A percentile compares a stretch with the other conserved stretches of the same genome.
Conservation (phyloP, 1,140 invertebrate species). For the Diploscapter pachys region DNA sequence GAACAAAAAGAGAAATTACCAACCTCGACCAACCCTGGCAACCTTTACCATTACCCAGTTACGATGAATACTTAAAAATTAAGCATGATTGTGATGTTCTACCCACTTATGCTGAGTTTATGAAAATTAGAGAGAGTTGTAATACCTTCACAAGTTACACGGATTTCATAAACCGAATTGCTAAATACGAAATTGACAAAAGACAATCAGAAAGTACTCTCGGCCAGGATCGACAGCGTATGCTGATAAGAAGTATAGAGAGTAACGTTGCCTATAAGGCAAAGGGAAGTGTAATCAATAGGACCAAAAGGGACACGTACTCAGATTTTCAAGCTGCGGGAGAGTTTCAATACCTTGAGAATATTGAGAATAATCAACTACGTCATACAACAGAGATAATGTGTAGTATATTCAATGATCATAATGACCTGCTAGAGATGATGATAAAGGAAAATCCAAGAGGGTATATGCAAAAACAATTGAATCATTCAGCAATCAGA, state of each 20-base stretch:
- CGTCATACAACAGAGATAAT: conserved; percentile 26
- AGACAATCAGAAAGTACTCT: neutral
- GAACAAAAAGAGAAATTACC: conserved; percentile 18
- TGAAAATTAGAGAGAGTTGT: conserved; percentile 5
- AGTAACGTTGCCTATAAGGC: no score
- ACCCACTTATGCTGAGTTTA: conserved; percentile 4
- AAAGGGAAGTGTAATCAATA: no score
- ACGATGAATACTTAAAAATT: conserved; percentile 17
- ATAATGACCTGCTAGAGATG: conserved; percentile 36
- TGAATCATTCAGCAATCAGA: conserved; percentile 24
- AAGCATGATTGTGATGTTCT: conserved; percentile 1
- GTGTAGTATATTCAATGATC: conserved; percentile 41
- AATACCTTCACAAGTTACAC: conserved; percentile 12
- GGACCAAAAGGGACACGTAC: conserved; percentile 28
- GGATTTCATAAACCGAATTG: conserved; percentile 5
- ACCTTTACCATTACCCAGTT: conserved; percentile 7
- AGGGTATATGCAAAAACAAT: conserved; percentile 24
- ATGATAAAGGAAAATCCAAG: conserved; percentile 27
- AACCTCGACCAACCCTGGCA: conserved; percentile 5
- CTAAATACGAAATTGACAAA: conserved; percentile 2
- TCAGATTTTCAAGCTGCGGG: conserved; percentile 20
- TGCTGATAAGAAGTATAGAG: no score
- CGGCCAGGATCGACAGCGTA: no score
- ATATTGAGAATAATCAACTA: conserved; percentile 27
- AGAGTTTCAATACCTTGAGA: conserved; percentile 33